Evolutionary conservation across 2,797 vertebrate species (phyloP).

Genomic region (Falco concolor): DNA sequence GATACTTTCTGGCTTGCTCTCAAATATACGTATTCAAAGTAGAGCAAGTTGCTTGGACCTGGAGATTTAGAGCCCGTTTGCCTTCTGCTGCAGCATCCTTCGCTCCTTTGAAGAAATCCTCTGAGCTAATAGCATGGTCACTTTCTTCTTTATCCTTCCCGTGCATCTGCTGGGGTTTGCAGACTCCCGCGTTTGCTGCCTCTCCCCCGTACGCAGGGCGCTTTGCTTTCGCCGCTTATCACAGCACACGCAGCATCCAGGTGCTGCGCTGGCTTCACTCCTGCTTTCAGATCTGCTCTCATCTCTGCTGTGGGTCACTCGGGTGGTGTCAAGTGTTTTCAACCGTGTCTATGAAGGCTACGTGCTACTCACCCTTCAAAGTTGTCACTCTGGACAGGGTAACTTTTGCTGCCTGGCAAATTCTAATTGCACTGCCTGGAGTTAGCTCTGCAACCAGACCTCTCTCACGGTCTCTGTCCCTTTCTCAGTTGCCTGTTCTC

Average conservation of each 20-base stretch:
- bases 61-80: background rate
- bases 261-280: background rate
- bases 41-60: background rate
- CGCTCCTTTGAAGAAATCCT: constrained; percentile 5
- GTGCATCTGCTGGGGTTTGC: background rate
- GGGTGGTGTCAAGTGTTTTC: background rate
- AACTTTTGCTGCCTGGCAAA: background rate
- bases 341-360: background rate
- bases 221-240: background rate
- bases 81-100: background rate
- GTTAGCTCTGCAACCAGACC: background rate
- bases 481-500: background rate
- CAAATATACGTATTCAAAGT: background rate
- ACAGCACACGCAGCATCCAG: background rate
- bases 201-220: fast-evolving
- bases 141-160: background rate
- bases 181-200: background rate
- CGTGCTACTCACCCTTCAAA: background rate
- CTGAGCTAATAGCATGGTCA: background rate
- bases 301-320: background rate
- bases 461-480: background rate
- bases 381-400: background rate
- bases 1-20: background rate
- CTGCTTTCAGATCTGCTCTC: constrained; percentile 8
- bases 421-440: background rate